These are phyloP conservation scores for Phortica variegata DNA, from an alignment of 1,140 invertebrate genomes.

Conservation along the genomic window DNA sequence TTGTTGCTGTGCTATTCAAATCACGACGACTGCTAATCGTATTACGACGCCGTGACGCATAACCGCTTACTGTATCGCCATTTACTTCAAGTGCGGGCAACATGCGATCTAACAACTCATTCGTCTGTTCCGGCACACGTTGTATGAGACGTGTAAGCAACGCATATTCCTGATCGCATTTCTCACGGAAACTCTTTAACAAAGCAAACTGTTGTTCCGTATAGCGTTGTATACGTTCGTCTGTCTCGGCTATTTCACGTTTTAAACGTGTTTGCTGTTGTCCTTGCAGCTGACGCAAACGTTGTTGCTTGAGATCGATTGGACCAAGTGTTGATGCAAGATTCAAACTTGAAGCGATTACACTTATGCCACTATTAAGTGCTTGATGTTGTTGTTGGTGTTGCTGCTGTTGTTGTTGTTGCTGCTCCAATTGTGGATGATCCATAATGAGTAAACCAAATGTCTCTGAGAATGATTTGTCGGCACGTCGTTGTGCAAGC, in stretches of 20 bases:
- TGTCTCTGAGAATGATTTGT: slow-evolving; percentile 41
- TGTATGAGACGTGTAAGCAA: slow-evolving; percentile 27
- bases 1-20: slow-evolving; percentile 13
- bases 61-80: slow-evolving; percentile 13
- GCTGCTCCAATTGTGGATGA: slow-evolving; percentile 10
- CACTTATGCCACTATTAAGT: slow-evolving; percentile 8
- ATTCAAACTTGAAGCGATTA: slow-evolving; percentile 22
- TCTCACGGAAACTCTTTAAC: slow-evolving; percentile 49
- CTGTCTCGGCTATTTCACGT: slow-evolving; percentile 42
- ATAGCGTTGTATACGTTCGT: slow-evolving; percentile 35
- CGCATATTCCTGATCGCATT: slow-evolving; percentile 41
- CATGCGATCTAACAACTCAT: slow-evolving; percentile 33
- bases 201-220: slow-evolving; percentile 41
- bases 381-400: background rate
- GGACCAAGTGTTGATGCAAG: slow-evolving; percentile 23
- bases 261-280: slow-evolving; percentile 36
- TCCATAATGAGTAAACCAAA: slow-evolving; percentile 43
- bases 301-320: slow-evolving; percentile 19
- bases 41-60: slow-evolving; percentile 33
- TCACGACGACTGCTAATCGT: slow-evolving; percentile 47
- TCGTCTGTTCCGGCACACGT: slow-evolving; percentile 25
- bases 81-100: slow-evolving; percentile 33
- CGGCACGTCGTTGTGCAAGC: slow-evolving; percentile 21
- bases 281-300: slow-evolving; percentile 26
- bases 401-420: slow-evolving; percentile 1